Percentiles rank a stretch among this genome's conserved stretches.
These are phyloP conservation scores for Mormyrus lacerda DNA, from an alignment of 2,113 vertebrate genomes.

Conservation along the genomic window DNA sequence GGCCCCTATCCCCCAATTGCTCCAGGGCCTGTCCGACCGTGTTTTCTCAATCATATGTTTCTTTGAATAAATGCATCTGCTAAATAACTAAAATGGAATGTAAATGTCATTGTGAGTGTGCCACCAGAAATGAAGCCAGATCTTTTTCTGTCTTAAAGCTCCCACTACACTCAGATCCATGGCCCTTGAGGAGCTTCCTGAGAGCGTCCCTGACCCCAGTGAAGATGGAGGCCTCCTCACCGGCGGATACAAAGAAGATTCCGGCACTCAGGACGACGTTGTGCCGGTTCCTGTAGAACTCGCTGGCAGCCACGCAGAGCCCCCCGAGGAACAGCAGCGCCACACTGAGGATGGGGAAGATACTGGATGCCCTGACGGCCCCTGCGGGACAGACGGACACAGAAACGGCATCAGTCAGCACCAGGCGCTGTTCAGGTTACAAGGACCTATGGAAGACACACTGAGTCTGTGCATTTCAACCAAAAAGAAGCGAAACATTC, in stretches of 20 bases:
- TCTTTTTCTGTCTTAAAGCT: neutral
- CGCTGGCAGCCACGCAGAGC: slow-evolving; percentile 77
- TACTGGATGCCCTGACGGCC: slow-evolving; percentile 69
- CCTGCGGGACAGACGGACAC: slow-evolving; percentile 44
- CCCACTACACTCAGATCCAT: neutral
- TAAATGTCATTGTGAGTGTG: neutral
- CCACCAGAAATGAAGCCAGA: neutral
- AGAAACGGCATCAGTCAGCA: neutral
- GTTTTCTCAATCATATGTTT: neutral
- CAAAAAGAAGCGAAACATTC: neutral
- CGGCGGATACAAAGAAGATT: slow-evolving; percentile 66
- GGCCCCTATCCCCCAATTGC: neutral
- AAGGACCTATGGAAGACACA: neutral
- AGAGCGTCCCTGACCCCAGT: neutral
- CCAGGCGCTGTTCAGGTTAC: neutral
- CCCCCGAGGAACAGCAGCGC: slow-evolving; percentile 76
- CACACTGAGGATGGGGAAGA: slow-evolving; percentile 76
- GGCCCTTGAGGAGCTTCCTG: neutral
- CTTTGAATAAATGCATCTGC: neutral
- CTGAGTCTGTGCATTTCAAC: neutral
- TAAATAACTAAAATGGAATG: neutral
- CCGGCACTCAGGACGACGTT: slow-evolving; percentile 73
- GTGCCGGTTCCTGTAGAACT: slow-evolving; percentile 94
- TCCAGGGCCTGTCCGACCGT: neutral
- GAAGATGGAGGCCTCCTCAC: slow-evolving; percentile 38